These are phyloP conservation scores for Hedya salicella DNA, from an alignment of 2,888 invertebrate species.

Conservation along the genomic window DNA sequence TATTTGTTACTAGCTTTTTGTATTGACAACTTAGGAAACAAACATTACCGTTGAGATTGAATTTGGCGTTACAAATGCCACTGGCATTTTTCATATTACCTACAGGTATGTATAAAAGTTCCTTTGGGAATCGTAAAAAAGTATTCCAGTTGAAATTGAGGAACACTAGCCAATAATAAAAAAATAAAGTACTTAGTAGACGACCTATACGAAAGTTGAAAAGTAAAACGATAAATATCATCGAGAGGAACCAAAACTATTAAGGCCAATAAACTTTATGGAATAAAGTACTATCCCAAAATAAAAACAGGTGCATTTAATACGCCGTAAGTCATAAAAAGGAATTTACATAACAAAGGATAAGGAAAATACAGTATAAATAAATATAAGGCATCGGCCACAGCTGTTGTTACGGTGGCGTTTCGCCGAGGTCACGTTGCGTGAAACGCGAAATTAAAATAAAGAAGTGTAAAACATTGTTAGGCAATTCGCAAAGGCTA, in stretches of 20 bases:
- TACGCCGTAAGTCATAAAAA: conserved; percentile 35
- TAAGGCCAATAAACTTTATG: conserved; percentile 19
- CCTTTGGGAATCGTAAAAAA: conserved; percentile 9
- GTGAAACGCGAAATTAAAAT: conserved; percentile 23
- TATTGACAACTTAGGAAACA: neutral
- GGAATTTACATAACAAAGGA: conserved; percentile 32
- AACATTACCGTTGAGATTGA: neutral
- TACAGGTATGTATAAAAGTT: neutral
- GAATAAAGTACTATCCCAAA: conserved; percentile 7
- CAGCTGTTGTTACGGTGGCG: conserved; percentile 31
- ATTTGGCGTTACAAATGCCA: neutral
- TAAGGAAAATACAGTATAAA: conserved; percentile 22
- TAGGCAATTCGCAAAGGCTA: conserved; percentile 5
- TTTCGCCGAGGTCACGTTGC: conserved; percentile 19
- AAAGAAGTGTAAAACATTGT: conserved; percentile 27
- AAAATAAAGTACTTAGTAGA: neutral
- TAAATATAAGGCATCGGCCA: conserved; percentile 29
- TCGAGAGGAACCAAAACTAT: conserved; percentile 10
- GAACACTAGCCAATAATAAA: neutral
- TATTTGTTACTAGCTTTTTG: neutral
- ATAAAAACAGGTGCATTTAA: conserved; percentile 34
- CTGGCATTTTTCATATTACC: neutral
- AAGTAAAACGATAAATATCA: conserved; percentile 4
- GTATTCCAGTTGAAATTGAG: neutral
- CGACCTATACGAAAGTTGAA: neutral